Conservation (phyloP, 2,113 vertebrate genomes). For the Cathartes aura region DNA sequence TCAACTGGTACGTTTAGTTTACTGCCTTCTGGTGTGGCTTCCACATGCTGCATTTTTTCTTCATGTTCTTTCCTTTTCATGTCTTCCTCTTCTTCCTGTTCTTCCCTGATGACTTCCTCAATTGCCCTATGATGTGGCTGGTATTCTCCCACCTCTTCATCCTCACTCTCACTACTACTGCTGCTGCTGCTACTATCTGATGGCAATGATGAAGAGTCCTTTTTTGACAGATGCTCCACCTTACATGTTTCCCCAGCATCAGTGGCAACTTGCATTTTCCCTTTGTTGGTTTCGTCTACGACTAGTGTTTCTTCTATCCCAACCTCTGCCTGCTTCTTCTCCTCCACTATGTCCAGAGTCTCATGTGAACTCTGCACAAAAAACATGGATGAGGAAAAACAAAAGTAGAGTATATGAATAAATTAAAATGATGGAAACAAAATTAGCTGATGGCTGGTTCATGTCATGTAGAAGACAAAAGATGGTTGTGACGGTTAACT, state of each 20-base stretch:
- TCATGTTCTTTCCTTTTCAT: constrained; percentile 35
- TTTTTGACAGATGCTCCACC: constrained; percentile 76
- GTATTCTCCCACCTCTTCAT: constrained; percentile 90
- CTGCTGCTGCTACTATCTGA: constrained; percentile 87
- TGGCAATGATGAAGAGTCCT: constrained; percentile 79
- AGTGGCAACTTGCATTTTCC: constrained; percentile 77
- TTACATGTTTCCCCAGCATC: constrained; percentile 73
- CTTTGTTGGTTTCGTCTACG: constrained; percentile 85
- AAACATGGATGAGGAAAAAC: constrained; percentile 77
- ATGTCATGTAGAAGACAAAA: constrained; percentile 75
- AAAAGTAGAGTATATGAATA: constrained; percentile 79
- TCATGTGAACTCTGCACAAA: constrained; percentile 89
- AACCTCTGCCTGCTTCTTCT: constrained; percentile 90
- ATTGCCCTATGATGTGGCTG: constrained; percentile 80
- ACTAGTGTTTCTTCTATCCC: constrained; percentile 91
- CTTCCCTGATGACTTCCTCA: constrained; percentile 83
- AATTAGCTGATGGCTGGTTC: constrained; percentile 74
- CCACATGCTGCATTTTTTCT: constrained; percentile 61
- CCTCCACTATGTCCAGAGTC: constrained; percentile 85
- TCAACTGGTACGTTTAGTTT: constrained; percentile 52
- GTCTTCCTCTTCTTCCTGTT: constrained; percentile 83
- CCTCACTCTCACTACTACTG: constrained; percentile 91
- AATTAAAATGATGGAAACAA: constrained; percentile 79
- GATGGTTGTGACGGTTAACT: constrained; percentile 74
- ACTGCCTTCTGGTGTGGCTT: constrained; percentile 48